These are phyloP conservation scores for Hydra vulgaris DNA, from an alignment of 30 jellyfish, hydroid and myxozoan species.

Conservation along the genomic window DNA sequence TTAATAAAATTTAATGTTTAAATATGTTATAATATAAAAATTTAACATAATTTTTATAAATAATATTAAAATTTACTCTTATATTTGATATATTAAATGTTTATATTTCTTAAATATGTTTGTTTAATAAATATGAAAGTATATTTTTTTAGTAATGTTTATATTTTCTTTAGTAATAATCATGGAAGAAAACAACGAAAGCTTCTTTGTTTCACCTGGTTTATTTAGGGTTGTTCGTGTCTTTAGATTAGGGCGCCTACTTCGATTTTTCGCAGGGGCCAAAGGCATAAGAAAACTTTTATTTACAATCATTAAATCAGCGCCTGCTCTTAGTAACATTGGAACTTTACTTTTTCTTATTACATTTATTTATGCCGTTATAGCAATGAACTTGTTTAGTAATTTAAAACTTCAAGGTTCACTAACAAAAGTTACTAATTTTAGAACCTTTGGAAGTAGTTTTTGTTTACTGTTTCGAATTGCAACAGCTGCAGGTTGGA, in stretches of 20 bases:
- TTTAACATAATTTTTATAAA: too few species aligned
- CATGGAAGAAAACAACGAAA: too few species aligned
- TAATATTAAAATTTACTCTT: too few species aligned
- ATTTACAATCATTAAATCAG: constrained; percentile 83
- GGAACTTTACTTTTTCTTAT: constrained; percentile 86
- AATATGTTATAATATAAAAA: too few species aligned
- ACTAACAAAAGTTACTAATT: constrained; percentile 61
- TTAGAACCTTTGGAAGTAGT: constrained; percentile 87
- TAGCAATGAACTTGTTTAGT: constrained; percentile 87
- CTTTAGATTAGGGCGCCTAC: constrained; percentile 74
- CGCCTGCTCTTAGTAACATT: constrained; percentile 88
- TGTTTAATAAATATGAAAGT: too few species aligned
- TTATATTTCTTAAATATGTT: too few species aligned
- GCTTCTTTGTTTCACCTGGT: constrained; percentile 97
- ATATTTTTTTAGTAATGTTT: too few species aligned
- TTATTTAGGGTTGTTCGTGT: constrained; percentile 89
- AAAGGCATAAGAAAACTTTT: constrained; percentile 89
- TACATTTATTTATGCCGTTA: constrained; percentile 75
- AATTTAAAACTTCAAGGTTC: constrained; percentile 49
- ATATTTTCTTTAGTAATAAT: too few species aligned
- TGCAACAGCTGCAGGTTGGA: constrained; percentile 99
- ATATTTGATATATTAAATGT: too few species aligned
- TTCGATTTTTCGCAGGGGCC: constrained; percentile 96
- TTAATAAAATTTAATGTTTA: too few species aligned
- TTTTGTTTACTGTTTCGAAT: constrained; percentile 85